A percentile compares a stretch with the other conserved stretches of the same genome.
Evolutionary conservation across 1,140 invertebrate species (phyloP).

Genomic region (Zaprionus vittiger): DNA sequence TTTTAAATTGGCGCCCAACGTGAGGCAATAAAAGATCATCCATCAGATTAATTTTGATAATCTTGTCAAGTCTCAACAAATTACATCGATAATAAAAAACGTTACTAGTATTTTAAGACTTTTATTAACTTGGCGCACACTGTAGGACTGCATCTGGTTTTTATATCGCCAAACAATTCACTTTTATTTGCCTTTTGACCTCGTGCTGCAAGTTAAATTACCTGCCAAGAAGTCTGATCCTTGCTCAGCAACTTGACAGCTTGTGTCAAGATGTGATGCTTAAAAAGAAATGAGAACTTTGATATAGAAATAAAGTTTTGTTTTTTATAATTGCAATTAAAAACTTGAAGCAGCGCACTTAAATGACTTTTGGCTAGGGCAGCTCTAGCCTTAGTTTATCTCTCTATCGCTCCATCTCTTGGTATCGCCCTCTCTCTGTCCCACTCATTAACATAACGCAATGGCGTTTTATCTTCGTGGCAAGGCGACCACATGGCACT

Average conservation of each 20-base stretch:
- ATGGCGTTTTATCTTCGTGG: slow-evolving; percentile 68
- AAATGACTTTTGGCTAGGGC: slow-evolving; percentile 66
- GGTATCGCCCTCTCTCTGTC: slow-evolving; percentile 3
- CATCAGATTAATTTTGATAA: not conserved
- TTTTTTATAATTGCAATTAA: slow-evolving; percentile 79
- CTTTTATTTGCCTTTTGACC: slow-evolving; percentile 3
- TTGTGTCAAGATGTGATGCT: slow-evolving; percentile 9
- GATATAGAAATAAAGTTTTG: slow-evolving; percentile 63
- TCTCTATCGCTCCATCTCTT: slow-evolving; percentile 2
- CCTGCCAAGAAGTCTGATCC: slow-evolving; percentile 9
- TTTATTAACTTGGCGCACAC: not conserved
- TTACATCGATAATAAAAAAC: not conserved
- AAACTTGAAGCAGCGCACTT: slow-evolving; percentile 68
- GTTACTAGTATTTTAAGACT: not conserved
- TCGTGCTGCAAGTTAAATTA: slow-evolving; percentile 25
- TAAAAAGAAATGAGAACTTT: slow-evolving; percentile 48
- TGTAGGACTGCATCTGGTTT: not conserved
- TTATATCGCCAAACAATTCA: not conserved
- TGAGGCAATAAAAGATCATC: not conserved
- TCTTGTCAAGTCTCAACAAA: not conserved
- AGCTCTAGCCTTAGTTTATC: not conserved
- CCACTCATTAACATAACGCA: slow-evolving; percentile 42
- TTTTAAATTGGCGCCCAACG: not conserved
- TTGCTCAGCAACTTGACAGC: slow-evolving; percentile 11
- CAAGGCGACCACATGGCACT: slow-evolving; percentile 72